Percentiles rank a stretch among this genome's conserved stretches.
phyloP scores from a whole-genome alignment of 2,113 vertebrate species.

The Osmerus eperlanus region DNA sequence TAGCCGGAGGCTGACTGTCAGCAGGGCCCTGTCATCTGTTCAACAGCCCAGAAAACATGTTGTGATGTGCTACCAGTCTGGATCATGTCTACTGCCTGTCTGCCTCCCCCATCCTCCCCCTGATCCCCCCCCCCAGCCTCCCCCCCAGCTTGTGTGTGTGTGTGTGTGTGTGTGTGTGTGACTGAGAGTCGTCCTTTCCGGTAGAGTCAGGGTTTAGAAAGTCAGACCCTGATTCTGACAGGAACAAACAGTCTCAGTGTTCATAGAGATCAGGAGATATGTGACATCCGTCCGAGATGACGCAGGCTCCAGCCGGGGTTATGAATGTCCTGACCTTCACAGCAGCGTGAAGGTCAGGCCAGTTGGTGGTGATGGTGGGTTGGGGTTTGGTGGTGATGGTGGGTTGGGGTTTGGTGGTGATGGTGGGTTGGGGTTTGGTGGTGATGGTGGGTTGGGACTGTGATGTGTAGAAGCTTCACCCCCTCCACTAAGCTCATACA shows the following conservation, averaged over 20 bases:
- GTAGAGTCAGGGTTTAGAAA: not conserved
- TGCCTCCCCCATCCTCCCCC: too few species aligned
- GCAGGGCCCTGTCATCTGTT: not conserved
- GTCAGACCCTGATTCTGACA: not conserved
- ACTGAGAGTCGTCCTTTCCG: not conserved
- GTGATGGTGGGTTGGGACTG: too few species aligned
- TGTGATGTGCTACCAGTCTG: constrained; percentile 6
- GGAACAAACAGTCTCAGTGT: not conserved
- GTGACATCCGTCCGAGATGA: not conserved
- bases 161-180: not conserved
- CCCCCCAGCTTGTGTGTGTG: not conserved
- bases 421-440: too few species aligned
- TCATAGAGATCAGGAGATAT: not conserved
- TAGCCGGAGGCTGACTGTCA: constrained; percentile 1
- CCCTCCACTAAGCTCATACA: too few species aligned
- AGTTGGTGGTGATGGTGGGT: too few species aligned
- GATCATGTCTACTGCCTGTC: not conserved
- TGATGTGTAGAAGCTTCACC: too few species aligned
- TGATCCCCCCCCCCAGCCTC: too few species aligned
- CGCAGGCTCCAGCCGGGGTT: too few species aligned
- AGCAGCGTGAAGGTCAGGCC: too few species aligned
- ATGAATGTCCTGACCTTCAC: too few species aligned
- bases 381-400: too few species aligned
- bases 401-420: too few species aligned
- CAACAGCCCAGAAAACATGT: constrained; percentile 12